phyloP scores from a whole-genome alignment of 2,888 invertebrate genomes.

The Hemithea aestivaria region DNA sequence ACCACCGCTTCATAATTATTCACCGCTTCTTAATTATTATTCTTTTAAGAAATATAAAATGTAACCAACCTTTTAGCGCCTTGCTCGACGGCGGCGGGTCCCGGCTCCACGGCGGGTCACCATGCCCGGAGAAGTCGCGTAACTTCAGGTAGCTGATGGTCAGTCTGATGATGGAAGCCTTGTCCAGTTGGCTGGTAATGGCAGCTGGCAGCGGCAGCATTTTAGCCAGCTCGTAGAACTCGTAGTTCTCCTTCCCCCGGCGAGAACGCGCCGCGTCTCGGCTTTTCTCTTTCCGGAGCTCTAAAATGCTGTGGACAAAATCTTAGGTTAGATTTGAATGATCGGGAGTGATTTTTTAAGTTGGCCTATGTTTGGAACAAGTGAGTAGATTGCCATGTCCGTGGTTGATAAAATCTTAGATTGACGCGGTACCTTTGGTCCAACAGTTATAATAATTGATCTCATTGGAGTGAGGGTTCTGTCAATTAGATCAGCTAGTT shows the following conservation, averaged over 20 bases:
- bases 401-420: too few species aligned
- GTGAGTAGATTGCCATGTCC: too few species aligned
- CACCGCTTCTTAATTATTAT: too few species aligned
- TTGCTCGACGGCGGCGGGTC: constrained; percentile 89
- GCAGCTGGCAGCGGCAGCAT: constrained; percentile 94
- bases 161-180: constrained; percentile 97
- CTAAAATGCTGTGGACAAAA: constrained; percentile 89
- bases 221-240: constrained; percentile 97
- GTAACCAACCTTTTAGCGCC: constrained; percentile 89
- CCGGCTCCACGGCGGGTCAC: constrained; percentile 97
- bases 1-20: too few species aligned
- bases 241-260: constrained; percentile 96
- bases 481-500: too few species aligned
- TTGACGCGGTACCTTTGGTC: too few species aligned
- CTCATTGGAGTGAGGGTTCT: too few species aligned
- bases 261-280: constrained; percentile 94
- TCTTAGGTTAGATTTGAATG: constrained; percentile 34
- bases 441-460: too few species aligned
- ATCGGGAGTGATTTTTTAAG: too few species aligned
- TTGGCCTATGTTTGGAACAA: too few species aligned
- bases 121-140: constrained; percentile 96
- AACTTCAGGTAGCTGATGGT: constrained; percentile 97
- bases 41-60: too few species aligned
- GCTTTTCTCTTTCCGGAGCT: constrained; percentile 95
- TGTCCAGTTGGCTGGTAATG: constrained; percentile 96